Evolutionary conservation across 2,797 vertebrate species (phyloP).

Genomic region (Nyctalus aviator): DNA sequence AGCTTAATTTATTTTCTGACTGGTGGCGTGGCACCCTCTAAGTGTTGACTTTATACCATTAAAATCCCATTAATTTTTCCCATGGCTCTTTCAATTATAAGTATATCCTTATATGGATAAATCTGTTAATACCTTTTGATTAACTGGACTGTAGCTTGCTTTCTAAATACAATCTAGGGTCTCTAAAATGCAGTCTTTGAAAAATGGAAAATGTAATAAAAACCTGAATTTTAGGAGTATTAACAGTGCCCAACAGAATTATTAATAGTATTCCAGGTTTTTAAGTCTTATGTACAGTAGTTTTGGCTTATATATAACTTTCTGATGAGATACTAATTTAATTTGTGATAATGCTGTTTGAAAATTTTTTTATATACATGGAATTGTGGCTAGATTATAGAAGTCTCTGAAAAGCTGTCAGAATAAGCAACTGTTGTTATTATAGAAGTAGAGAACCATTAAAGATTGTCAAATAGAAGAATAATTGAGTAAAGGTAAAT

Average conservation of each 20-base stretch:
- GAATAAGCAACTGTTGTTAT: background rate
- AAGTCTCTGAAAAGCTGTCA: conserved; percentile 22
- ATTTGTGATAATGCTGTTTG: background rate
- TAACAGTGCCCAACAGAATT: background rate
- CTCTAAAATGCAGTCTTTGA: conserved; percentile 17
- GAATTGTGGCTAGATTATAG: background rate
- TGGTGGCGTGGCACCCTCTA: background rate
- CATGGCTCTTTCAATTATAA: background rate
- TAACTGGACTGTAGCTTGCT: background rate
- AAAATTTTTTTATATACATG: background rate
- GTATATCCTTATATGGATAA: background rate
- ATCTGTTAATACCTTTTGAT: background rate
- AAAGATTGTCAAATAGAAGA: conserved; percentile 9
- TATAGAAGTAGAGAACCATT: background rate
- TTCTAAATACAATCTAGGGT: background rate
- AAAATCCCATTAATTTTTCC: conserved; percentile 5
- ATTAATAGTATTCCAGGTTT: background rate
- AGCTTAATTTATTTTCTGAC: conserved; percentile 37
- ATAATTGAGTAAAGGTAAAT: conserved; percentile 34
- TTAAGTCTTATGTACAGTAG: background rate
- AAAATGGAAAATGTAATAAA: background rate
- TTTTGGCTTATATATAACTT: conserved; percentile 46
- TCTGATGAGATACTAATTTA: conserved; percentile 7
- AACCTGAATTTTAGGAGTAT: background rate
- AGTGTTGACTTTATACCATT: background rate